Percentiles rank a stretch among this genome's conserved stretches.
These are phyloP conservation scores for Itoplectis maculator DNA, from an alignment of 2,888 invertebrate species.

Conservation along the genomic window DNA sequence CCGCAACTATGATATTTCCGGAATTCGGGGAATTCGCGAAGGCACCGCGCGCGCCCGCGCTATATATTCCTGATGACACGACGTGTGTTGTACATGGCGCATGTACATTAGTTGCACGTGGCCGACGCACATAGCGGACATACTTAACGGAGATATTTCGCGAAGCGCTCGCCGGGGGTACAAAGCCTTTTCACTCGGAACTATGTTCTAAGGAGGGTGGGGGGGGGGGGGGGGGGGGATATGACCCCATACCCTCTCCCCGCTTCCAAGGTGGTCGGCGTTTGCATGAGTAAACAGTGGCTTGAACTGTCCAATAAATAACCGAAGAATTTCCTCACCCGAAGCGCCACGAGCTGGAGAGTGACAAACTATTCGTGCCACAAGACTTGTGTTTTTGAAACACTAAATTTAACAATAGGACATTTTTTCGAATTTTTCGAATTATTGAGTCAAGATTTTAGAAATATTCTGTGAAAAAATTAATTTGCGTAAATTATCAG, in stretches of 20 bases:
- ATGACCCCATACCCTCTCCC: not conserved
- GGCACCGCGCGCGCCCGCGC: not conserved
- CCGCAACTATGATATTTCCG: slow-evolving; percentile 62
- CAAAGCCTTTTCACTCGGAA: slow-evolving; percentile 53
- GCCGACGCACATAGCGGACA: slow-evolving; percentile 6
- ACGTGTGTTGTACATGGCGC: not conserved
- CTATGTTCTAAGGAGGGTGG: no score
- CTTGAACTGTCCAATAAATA: not conserved
- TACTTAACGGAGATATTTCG: slow-evolving; percentile 43
- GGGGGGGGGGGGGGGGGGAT: no score
- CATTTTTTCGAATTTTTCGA: no score
- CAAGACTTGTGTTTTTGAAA: no score
- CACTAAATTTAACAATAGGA: no score
- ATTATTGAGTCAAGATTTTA: no score
- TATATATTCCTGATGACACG: slow-evolving; percentile 18
- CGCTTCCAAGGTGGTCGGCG: not conserved
- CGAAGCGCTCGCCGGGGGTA: slow-evolving; percentile 9
- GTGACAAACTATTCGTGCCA: not conserved
- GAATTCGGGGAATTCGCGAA: slow-evolving; percentile 50
- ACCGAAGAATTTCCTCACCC: slow-evolving; percentile 32
- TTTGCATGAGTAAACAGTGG: slow-evolving; percentile 2
- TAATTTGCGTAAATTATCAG: no score
- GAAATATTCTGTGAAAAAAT: no score
- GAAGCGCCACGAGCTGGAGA: not conserved
- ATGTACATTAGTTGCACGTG: slow-evolving; percentile 4